Evolutionary conservation across 2,113 vertebrate genomes (phyloP).

Genomic region (Coracopsis vasa): DNA sequence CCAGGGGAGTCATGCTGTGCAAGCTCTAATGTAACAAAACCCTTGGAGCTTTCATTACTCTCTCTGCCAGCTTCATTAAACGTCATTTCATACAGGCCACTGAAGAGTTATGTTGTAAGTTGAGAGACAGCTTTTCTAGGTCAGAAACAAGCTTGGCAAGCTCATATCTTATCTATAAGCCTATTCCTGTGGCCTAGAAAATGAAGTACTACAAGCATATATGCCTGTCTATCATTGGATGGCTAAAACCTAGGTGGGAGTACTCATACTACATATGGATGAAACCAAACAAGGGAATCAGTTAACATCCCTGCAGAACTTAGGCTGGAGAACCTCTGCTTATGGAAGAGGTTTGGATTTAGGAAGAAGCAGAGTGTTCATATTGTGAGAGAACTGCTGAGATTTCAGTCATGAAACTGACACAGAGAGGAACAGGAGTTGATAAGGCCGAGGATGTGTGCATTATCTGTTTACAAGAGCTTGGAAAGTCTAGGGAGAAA

Average conservation of each 20-base stretch:
- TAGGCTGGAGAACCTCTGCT: neutral
- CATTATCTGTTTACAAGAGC: neutral
- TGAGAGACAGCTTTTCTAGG: slow-evolving; percentile 54
- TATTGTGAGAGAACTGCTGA: neutral
- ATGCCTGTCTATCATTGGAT: neutral
- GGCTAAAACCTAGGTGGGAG: neutral
- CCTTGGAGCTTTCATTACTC: slow-evolving; percentile 57
- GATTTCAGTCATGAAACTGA: neutral
- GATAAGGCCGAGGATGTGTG: neutral
- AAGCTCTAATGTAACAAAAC: slow-evolving; percentile 46
- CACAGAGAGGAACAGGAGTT: neutral
- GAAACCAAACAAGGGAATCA: neutral
- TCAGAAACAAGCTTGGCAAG: slow-evolving; percentile 46
- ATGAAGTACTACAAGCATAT: neutral
- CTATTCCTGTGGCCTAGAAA: neutral
- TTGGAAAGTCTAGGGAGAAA: neutral
- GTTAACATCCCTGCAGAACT: neutral
- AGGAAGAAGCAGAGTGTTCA: neutral
- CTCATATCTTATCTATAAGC: slow-evolving; percentile 25
- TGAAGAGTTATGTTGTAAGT: slow-evolving; percentile 40
- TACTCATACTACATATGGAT: neutral
- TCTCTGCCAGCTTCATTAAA: slow-evolving; percentile 61
- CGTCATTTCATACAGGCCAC: slow-evolving; percentile 36
- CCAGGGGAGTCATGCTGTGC: slow-evolving; percentile 19
- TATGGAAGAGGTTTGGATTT: neutral